Evolutionary conservation across 1,140 invertebrate species (phyloP).

Genomic region (Drosophila watanabei): DNA sequence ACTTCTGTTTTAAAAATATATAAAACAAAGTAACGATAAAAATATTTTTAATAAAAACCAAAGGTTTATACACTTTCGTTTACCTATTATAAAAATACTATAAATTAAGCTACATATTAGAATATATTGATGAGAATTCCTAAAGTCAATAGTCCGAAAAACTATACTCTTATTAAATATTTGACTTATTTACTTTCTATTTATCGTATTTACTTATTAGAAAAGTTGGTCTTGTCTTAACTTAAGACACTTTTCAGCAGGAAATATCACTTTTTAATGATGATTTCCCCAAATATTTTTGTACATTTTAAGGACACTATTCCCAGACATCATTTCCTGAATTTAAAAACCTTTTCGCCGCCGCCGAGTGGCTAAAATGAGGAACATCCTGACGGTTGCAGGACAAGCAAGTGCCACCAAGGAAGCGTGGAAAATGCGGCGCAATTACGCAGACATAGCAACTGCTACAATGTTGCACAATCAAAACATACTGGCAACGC

Average conservation of each 20-base stretch:
- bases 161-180: background rate
- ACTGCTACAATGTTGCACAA: constrained; percentile 52
- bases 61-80: no score
- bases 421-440: constrained; percentile 68
- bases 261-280: background rate
- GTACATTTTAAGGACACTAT: background rate
- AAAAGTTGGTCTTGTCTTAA: no score
- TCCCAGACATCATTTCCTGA: constrained; percentile 30
- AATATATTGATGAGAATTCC: no score
- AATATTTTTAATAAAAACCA: no score
- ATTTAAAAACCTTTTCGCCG: constrained; percentile 25
- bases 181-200: background rate
- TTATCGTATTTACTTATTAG: no score
- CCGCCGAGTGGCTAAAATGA: constrained; percentile 45
- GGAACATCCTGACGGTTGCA: constrained; percentile 62
- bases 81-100: no score
- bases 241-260: background rate
- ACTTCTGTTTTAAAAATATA: no score
- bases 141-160: no score
- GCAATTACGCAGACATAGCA: constrained; percentile 62
- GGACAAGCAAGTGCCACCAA: constrained; percentile 70
- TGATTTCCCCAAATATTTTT: background rate
- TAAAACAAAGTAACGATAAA: no score
- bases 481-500: constrained; percentile 82
- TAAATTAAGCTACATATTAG: no score